Evolutionary conservation across 2,888 invertebrate species (phyloP).

Genomic region (Cerceris ruficornis): DNA sequence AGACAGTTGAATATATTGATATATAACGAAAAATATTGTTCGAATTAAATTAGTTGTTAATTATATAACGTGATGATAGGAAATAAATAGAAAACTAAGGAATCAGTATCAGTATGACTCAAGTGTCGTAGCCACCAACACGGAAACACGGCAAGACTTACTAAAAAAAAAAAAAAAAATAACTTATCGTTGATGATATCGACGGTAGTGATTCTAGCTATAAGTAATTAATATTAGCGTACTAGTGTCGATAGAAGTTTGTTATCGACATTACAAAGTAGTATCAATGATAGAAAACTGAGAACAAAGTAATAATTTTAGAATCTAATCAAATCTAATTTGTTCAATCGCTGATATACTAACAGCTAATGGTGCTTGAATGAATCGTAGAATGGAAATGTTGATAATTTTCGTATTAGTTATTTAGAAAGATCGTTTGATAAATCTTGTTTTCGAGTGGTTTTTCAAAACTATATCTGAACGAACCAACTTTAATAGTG

Average conservation of each 20-base stretch:
- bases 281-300: constrained; percentile 56
- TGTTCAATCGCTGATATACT: constrained; percentile 59
- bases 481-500: constrained; percentile 58
- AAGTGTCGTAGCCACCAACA: constrained; percentile 64
- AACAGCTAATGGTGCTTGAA: constrained; percentile 66
- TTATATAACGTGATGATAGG: constrained; percentile 62
- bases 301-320: constrained; percentile 62
- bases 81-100: constrained; percentile 55
- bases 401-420: constrained; percentile 59
- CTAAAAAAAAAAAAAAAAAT: constrained; percentile 32
- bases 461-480: constrained; percentile 45
- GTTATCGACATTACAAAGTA: constrained; percentile 60
- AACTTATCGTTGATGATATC: constrained; percentile 66
- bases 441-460: constrained; percentile 46
- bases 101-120: constrained; percentile 57
- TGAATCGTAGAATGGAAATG: constrained; percentile 59
- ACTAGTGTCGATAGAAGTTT: constrained; percentile 62
- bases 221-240: constrained; percentile 67
- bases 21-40: constrained; percentile 58
- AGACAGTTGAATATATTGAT: constrained; percentile 66
- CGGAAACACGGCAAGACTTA: constrained; percentile 54
- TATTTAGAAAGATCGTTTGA: constrained; percentile 52
- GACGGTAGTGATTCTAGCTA: constrained; percentile 64
- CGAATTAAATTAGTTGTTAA: constrained; percentile 65
- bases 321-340: constrained; percentile 62